A percentile compares a stretch with the other conserved stretches of the same genome.
Evolutionary conservation across 2,113 vertebrate genomes (phyloP).

Genomic region (Xenus cinereus): DNA sequence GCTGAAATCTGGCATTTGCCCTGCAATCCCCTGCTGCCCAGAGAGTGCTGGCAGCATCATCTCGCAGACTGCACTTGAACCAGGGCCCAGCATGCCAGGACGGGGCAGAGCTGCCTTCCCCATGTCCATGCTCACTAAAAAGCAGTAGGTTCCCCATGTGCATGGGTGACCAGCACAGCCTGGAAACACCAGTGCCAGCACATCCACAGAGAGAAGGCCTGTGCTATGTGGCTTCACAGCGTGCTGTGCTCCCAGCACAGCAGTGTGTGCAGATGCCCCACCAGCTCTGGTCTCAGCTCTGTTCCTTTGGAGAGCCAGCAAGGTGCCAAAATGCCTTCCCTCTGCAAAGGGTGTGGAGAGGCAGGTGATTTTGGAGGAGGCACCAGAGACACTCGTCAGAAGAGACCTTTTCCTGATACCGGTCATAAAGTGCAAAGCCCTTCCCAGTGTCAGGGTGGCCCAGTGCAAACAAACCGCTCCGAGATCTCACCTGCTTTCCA

Average conservation of each 20-base stretch:
- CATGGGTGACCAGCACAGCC: neutral
- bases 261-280: neutral
- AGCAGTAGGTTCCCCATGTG: rapidly evolving
- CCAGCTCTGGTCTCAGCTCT: neutral
- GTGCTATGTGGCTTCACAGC: neutral
- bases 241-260: neutral
- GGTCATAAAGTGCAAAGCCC: neutral
- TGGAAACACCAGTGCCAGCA: neutral
- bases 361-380: neutral
- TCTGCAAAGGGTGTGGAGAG: neutral
- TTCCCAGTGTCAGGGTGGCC: rapidly evolving
- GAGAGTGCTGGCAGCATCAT: neutral
- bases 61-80: neutral
- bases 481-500: neutral
- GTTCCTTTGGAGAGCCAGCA: neutral
- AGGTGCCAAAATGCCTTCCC: neutral
- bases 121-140: rapidly evolving
- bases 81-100: neutral
- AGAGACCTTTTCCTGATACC: neutral
- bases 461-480: neutral
- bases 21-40: neutral
- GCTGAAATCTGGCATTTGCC: neutral
- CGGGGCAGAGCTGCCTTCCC: neutral
- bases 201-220: neutral
- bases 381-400: neutral